Base-by-base conservation (phyloP, 2,888 invertebrate species). In the Netelia inedita region DNA sequence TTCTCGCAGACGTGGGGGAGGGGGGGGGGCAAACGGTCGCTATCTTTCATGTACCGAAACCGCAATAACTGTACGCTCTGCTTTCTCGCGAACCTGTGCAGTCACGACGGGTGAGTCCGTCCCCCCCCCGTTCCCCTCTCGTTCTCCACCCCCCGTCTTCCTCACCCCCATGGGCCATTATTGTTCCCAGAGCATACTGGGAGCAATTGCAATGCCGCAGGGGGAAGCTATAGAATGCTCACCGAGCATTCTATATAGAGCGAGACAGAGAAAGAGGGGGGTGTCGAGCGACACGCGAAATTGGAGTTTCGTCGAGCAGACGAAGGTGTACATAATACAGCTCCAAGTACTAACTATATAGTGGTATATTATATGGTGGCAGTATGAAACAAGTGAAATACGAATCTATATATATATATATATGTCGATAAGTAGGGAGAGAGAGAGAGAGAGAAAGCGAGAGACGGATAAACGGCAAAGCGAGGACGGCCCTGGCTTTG, bases 261-360 rank as follows among this genome's bases (percentile, higher is more conserved):
- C 10, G 46, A 14, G 46, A 14, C 46, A 14, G 46, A 14, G 46
- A 19, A 16, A 57, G 57, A 16, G 16, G 57, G 9, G 57, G 19
- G 63, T 63, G 74, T 65, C 73, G 72, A 79, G n/a, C n/a, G 78
- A 79, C 10, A 63, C 59, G 57, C 55, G 69, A 79, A 82, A 79
- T 79, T 79, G 61, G 74, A 79, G 79, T 83, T 83, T 83, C 69
- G 69, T 46, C 55, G 69, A 63, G 63, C 53, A 57, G 16, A 19
- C 68, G 68, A 79, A 73, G 46, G 46, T 63, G 55, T 28, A 75
- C 50, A 59, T 46, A 65, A 66, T 59, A 57, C 57, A 9, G 19
- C 57, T 57, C 57, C 16, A 16, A 57, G 57, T 46, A 46, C 16
- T 57, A 19, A 57, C n/a, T 16, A 19, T 57, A 19, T 57, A 57